Base-by-base conservation (phyloP, 2,113 vertebrate genomes). In the Hypanus sabinus region DNA sequence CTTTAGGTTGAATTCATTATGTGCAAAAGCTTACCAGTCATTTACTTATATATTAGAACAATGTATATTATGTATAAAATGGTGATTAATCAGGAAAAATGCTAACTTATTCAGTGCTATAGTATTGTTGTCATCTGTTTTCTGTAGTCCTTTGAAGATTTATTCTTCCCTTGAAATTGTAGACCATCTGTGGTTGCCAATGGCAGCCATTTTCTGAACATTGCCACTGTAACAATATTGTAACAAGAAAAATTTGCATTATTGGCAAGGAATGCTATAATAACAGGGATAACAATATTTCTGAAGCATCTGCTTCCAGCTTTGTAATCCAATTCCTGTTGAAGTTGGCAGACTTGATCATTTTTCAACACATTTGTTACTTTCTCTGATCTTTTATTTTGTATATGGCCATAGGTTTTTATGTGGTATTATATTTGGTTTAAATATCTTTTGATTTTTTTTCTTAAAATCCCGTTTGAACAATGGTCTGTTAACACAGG, bases 401-500 rank as follows among this genome's bases (percentile, higher is more conserved):
- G 91, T 73, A 93, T 93, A 93, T 73, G 91, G 91, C 70, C 68
- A 73, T 93, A 68, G 70, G 75, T 93, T 93, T 93, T 93, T 93
- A 93, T 93, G 91, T 73, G 91, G 91, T 93, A 93, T 93, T 93
- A 93, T 93, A 93, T 93, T 93, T 93, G 91, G 91, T 93, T 93
- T 93, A 93, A 93, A 93, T 93, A 71, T 73, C 91, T 93, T 93
- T 93, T 93, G 91, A 93, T 93, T 93, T 93, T 92, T 85, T 91
- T 92, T 92, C 62, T 71, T 27, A 75, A 93, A 93, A 73, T 73
- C 38, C 38, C 65, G 71, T 93, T 93, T 93, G 91, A 93, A 93
- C 91, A 73, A 93, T 93, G 68, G 20, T 93, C 90, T 95, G 1
- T 96, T 96, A 73, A 95, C 94, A 83, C 95, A 97, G 97, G 94